Percentiles rank a stretch among this genome's conserved stretches.
phyloP scores from a whole-genome alignment of 2,797 vertebrate species.

The Percopsis omiscomaycus region DNA sequence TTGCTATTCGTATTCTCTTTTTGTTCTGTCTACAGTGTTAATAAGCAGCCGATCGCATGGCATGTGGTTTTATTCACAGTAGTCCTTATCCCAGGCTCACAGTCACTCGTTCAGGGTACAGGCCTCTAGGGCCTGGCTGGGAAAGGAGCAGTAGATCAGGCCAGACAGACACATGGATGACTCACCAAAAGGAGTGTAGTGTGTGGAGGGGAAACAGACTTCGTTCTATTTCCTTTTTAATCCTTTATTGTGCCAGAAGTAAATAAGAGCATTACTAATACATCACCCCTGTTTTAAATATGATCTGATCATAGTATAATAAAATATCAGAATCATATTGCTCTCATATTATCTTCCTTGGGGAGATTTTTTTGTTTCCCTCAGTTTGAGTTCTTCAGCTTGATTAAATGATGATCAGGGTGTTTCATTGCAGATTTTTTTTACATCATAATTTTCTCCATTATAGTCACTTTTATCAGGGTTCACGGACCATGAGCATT shows the following conservation, averaged over 20 bases:
- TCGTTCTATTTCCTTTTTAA: background rate
- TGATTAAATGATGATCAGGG: no score
- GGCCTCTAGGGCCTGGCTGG: background rate
- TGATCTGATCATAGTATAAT: no score
- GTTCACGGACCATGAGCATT: no score
- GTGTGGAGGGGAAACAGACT: conserved; percentile 13
- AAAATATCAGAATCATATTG: no score
- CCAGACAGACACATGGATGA: background rate
- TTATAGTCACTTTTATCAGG: no score
- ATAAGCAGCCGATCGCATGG: conserved; percentile 3
- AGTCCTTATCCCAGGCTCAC: conserved; percentile 1
- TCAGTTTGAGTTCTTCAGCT: no score
- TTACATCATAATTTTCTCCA: no score
- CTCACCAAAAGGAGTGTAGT: conserved; percentile 6
- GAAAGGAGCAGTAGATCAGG: conserved; percentile 5
- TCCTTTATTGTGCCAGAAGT: conserved; percentile 1
- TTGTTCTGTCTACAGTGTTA: conserved; percentile 1
- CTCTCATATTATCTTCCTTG: no score
- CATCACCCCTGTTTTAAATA: background rate
- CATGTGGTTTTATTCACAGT: conserved; percentile 4
- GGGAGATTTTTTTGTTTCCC: no score
- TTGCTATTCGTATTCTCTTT: background rate
- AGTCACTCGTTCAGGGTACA: background rate
- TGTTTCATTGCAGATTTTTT: no score
- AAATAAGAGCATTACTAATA: background rate